Conservation (phyloP, 2,797 vertebrate genomes). For the Loris lydekkerianus region DNA sequence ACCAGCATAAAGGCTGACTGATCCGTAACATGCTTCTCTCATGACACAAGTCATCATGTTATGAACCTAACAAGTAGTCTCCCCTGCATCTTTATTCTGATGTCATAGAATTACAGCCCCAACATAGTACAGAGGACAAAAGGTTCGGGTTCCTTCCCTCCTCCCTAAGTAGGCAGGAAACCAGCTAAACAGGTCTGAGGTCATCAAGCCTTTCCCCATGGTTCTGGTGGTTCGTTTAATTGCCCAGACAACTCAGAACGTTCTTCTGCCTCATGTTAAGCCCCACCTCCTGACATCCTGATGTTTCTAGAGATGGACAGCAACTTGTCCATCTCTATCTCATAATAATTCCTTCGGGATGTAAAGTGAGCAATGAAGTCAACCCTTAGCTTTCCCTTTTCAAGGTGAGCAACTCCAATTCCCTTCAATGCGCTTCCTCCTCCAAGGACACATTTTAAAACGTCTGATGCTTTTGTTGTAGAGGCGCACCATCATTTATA, state of each 20-base stretch:
- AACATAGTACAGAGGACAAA: neutral
- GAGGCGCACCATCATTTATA: slow-evolving; percentile 1
- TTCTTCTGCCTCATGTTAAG: slow-evolving; percentile 12
- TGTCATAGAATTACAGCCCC: neutral
- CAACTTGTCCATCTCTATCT: neutral
- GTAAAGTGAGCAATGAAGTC: neutral
- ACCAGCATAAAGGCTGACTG: neutral
- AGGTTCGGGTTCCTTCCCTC: neutral
- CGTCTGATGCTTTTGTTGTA: neutral
- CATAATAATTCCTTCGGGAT: neutral
- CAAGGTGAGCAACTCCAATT: neutral
- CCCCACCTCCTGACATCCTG: neutral
- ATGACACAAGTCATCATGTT: neutral
- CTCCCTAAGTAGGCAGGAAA: neutral
- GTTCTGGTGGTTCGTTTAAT: neutral
- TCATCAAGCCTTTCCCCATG: neutral
- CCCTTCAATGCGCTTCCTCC: neutral
- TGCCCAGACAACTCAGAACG: neutral
- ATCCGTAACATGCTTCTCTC: neutral
- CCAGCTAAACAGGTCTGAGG: neutral
- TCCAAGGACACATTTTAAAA: neutral
- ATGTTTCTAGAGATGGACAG: slow-evolving; percentile 17
- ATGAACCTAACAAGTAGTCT: neutral
- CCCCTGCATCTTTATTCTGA: slow-evolving; percentile 26
- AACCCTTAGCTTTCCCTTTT: neutral